Evolutionary conservation across 2,888 invertebrate genomes (phyloP).

Genomic region (Trachelus iudaicus): DNA sequence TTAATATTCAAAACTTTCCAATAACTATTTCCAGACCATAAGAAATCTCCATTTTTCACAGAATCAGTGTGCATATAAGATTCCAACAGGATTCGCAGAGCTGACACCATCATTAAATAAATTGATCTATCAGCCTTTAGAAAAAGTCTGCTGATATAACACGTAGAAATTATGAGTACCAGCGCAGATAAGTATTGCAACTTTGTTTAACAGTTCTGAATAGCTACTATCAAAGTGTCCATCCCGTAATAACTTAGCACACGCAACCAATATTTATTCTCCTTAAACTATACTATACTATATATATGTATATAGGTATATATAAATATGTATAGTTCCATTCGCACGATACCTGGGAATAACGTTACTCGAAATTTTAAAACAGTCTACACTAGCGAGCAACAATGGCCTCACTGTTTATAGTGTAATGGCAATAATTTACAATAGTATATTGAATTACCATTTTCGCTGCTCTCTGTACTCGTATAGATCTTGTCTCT

Average conservation of each 20-base stretch:
- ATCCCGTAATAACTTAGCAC: neutral
- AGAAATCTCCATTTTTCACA: neutral
- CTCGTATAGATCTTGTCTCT: neutral
- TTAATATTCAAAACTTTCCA: neutral
- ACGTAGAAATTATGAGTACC: neutral
- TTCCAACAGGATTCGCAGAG: neutral
- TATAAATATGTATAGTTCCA: neutral
- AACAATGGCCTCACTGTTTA: too few relatives aligned
- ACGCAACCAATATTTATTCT: neutral
- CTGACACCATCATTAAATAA: neutral
- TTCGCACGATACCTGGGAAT: neutral
- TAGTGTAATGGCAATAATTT: too few relatives aligned
- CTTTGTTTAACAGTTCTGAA: neutral
- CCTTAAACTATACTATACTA: neutral
- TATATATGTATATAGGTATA: too few relatives aligned
- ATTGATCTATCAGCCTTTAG: neutral
- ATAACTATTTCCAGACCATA: neutral
- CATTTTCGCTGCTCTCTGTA: neutral
- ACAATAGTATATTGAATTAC: too few relatives aligned
- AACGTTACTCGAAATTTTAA: neutral
- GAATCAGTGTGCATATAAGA: neutral
- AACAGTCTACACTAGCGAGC: neutral
- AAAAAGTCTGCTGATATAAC: neutral
- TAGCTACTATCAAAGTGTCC: neutral
- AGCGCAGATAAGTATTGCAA: neutral